Percentiles rank a stretch among this genome's conserved stretches.
These are phyloP conservation scores for Hyla sarda DNA, from an alignment of 2,113 vertebrate genomes.

Conservation along the genomic window DNA sequence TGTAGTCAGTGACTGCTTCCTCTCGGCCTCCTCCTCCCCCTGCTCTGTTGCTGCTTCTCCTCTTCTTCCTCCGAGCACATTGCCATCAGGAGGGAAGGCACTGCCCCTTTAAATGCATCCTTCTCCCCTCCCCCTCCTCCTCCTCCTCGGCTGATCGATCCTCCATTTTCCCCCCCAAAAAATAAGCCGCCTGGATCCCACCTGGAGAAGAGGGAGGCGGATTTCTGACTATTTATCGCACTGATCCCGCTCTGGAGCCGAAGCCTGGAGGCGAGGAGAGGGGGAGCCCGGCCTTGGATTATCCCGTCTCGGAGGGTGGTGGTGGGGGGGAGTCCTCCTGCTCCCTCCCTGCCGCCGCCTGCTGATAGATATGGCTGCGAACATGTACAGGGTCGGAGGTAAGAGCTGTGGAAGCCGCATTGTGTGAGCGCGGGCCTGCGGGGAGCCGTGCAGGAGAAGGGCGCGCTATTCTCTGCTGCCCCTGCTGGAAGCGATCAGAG, in stretches of 20 bases:
- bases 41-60: conserved; percentile 10
- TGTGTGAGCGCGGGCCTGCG: conserved; percentile 24
- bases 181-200: conserved; percentile 75
- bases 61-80: conserved; percentile 44
- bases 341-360: background rate
- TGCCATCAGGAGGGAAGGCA: conserved; percentile 51
- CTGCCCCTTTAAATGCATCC: conserved; percentile 57
- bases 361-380: conserved; percentile 85
- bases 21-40: conserved; percentile 7
- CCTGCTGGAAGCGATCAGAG: conserved; percentile 28
- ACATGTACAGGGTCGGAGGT: conserved; percentile 89
- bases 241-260: too few relatives aligned
- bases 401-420: conserved; percentile 67
- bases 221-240: background rate
- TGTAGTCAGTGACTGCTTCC: conserved; percentile 35
- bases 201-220: conserved; percentile 71
- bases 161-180: conserved; percentile 80
- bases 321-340: conserved; percentile 8
- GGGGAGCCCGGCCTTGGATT: background rate
- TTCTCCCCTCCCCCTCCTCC: conserved; percentile 56
- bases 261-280: too few relatives aligned
- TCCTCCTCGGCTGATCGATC: conserved; percentile 78
- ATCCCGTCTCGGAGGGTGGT: background rate
- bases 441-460: too few relatives aligned
- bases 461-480: conserved; percentile 10